phyloP scores from a whole-genome alignment of 2,113 vertebrate species.

The Hippocampus comes region DNA sequence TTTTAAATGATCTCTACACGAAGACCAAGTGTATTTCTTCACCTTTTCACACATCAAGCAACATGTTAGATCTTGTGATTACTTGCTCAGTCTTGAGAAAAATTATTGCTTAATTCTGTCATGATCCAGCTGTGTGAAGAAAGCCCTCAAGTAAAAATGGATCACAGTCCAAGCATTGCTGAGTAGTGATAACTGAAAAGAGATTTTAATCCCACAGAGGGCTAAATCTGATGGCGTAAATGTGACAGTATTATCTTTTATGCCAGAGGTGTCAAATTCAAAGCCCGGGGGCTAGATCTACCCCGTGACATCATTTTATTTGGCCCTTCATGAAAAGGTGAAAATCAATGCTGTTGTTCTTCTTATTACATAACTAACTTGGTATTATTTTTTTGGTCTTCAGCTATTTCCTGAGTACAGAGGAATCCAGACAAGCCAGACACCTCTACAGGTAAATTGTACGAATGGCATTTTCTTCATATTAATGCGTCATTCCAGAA shows the following conservation, averaged over 20 bases:
- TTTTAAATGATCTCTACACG: not conserved
- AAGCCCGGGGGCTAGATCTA: no score
- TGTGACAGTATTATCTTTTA: not conserved
- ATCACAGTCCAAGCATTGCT: slow-evolving; percentile 13
- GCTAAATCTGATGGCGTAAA: not conserved
- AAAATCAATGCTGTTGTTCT: no score
- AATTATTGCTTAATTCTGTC: slow-evolving; percentile 34
- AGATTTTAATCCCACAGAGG: not conserved
- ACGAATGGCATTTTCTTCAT: not conserved
- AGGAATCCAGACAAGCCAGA: slow-evolving; percentile 73
- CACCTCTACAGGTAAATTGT: slow-evolving; percentile 77
- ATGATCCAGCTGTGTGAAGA: slow-evolving; percentile 30
- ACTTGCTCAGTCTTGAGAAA: slow-evolving; percentile 9
- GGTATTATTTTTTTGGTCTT: slow-evolving; percentile 32
- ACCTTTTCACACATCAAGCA: not conserved
- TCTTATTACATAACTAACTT: slow-evolving; percentile 14
- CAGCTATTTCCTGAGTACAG: slow-evolving; percentile 79
- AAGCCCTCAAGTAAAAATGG: slow-evolving; percentile 7
- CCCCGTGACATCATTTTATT: no score
- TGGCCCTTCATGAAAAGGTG: no score
- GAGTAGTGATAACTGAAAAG: not conserved
- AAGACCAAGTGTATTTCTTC: not conserved
- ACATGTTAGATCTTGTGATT: slow-evolving; percentile 1
- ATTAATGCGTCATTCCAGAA: not conserved
- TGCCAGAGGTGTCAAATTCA: no score